These are phyloP conservation scores for Astropecten irregularis DNA, from an alignment of 53 echinoderm and acorn worm species.

Conservation along the genomic window DNA sequence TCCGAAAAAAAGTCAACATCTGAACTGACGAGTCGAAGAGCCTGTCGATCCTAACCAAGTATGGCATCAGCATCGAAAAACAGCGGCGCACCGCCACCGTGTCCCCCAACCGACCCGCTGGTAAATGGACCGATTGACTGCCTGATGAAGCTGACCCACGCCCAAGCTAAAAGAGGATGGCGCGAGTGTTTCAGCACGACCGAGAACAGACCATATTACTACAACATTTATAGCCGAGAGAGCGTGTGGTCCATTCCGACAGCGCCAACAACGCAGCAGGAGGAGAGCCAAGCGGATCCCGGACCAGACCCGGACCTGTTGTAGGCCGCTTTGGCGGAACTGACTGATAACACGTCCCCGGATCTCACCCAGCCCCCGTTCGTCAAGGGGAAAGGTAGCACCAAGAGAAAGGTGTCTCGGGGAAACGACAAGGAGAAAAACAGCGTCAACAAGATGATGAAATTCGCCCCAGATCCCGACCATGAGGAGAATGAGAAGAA, in stretches of 20 bases:
- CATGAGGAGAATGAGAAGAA: slow-evolving; percentile 18
- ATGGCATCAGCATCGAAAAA: too few relatives aligned
- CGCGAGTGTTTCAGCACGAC: background rate
- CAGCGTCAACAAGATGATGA: background rate
- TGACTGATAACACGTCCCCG: too few relatives aligned
- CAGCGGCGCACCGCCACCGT: too few relatives aligned
- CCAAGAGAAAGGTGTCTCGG: background rate
- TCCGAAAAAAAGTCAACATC: too few relatives aligned
- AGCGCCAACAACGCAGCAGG: background rate
- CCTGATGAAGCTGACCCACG: background rate
- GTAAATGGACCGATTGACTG: background rate
- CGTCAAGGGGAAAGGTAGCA: background rate
- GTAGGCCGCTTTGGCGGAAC: background rate
- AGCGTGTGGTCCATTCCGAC: background rate
- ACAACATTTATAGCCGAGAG: background rate
- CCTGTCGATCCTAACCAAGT: too few relatives aligned
- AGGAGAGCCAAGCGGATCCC: slow-evolving; percentile 4
- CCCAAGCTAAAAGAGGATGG: background rate
- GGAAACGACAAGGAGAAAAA: slow-evolving; percentile 12
- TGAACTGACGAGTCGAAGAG: too few relatives aligned
- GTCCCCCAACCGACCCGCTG: background rate
- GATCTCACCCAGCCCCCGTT: background rate
- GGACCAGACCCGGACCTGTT: background rate
- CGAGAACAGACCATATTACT: background rate
- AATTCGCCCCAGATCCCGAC: background rate